Evolutionary conservation across 2,797 vertebrate species (phyloP).

Genomic region (Tangara arthus): DNA sequence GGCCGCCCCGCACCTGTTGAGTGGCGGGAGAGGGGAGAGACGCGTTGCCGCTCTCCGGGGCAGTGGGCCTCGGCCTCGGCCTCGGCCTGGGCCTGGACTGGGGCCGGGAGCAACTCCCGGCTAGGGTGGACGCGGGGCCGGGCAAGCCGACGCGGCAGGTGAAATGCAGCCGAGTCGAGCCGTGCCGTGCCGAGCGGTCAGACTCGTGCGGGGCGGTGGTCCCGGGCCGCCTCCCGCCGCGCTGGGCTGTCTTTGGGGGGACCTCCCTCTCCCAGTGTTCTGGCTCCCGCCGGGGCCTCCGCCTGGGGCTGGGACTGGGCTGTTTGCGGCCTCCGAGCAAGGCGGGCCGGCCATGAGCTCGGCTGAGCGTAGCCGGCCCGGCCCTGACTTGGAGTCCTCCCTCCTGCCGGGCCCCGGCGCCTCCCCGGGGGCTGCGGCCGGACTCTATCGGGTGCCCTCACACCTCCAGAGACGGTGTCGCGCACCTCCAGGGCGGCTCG

Average conservation of each 20-base stretch:
- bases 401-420: background rate
- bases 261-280: too few relatives aligned
- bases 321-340: background rate
- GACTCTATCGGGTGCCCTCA: too few relatives aligned
- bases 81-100: too few relatives aligned
- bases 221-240: too few relatives aligned
- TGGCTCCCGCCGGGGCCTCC: background rate
- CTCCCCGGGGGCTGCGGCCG: background rate
- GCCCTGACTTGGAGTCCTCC: background rate
- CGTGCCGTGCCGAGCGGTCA: background rate
- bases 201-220: background rate
- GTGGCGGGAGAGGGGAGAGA: background rate
- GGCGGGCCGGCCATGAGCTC: background rate
- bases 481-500: too few relatives aligned
- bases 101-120: background rate
- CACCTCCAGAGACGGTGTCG: fast-evolving
- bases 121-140: background rate
- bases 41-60: background rate
- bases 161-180: background rate
- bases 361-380: background rate
- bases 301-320: background rate
- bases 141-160: background rate
- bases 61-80: background rate
- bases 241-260: background rate
- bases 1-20: background rate